Evolutionary conservation across 2,113 vertebrate genomes (phyloP), one percentile per base, ranked within the genome.

Genomic region (Passerina amoena): DNA sequence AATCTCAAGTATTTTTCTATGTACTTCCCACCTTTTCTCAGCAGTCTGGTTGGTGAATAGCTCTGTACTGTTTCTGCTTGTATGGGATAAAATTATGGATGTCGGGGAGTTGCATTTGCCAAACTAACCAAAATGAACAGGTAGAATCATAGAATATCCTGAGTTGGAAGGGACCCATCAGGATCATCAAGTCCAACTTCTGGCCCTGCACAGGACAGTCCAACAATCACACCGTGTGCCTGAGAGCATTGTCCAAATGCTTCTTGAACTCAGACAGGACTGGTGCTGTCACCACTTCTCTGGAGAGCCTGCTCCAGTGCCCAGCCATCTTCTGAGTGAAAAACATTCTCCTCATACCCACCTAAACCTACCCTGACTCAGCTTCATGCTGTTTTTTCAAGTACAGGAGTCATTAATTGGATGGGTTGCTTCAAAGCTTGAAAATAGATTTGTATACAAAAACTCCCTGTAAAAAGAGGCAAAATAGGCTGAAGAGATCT

Each of bases 111-210:
- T 54, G 35, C 10, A 12, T 88, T 86, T 78, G 23, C 23, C 48
- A 60, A 48, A 81, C 1, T 37, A 60, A 42, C 13, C 27, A 16
- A 57, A 90, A 53, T 23, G 4, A 48, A 27, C 45, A 24, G 22
- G 44, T 44, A 51, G 37, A 59, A 16, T 51, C 12, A 20, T 6
- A 57, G 37, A 65, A 28, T 65, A 33, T 24, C 12, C 19, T 44
- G 44, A 73, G 28, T 17, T 73, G 37, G 37, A 59, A 81, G 33
- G 15, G 12, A 24, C 12, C 27, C 19, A 30, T 73, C 4, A 16
- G 77, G 17, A 33, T 65, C 59, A 33, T 27, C 0, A 0, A 44
- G 12, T 66, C 23, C 8, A 38, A 13, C 28, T 66, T 35, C 19
- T 66, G 33, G 14, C 15, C 28, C 19, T 59, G 37, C 27, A 6